These are phyloP conservation scores for Chiridota heheva DNA, from an alignment of 35 echinoderm and acorn worm genomes.

Conservation along the genomic window DNA sequence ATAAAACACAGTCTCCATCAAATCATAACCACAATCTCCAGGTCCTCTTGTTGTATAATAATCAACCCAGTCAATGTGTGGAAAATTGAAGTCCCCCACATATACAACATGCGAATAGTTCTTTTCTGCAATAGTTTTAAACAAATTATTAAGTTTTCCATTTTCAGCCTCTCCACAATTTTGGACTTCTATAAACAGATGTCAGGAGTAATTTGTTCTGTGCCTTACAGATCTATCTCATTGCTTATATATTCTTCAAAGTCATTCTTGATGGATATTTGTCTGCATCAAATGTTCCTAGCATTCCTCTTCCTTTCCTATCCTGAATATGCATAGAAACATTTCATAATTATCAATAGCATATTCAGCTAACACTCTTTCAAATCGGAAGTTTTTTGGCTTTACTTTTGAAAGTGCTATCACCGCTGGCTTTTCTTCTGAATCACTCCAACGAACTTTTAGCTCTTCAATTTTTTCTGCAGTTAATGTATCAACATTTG, in stretches of 20 bases:
- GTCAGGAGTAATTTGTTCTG: too few species aligned
- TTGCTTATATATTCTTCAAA: constrained; percentile 5
- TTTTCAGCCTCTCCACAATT: too few species aligned
- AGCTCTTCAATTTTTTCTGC: background rate
- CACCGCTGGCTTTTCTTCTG: background rate
- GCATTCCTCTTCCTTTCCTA: constrained; percentile 5
- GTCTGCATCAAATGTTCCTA: background rate
- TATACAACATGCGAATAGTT: too few species aligned
- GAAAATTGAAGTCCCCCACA: too few species aligned
- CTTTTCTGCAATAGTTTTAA: too few species aligned
- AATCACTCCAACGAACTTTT: background rate
- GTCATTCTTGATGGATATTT: background rate
- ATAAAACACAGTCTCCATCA: too few species aligned
- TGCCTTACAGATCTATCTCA: background rate
- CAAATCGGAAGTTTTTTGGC: constrained; percentile 7
- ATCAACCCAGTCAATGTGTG: too few species aligned
- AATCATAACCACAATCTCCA: too few species aligned
- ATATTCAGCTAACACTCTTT: background rate
- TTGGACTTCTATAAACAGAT: too few species aligned
- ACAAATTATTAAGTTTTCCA: too few species aligned
- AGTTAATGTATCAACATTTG: background rate
- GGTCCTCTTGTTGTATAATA: too few species aligned
- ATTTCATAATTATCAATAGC: background rate
- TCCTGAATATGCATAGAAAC: constrained; percentile 1
- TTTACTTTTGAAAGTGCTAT: constrained; percentile 1